Base-by-base conservation (phyloP, 2,888 invertebrate genomes). In the Heliconius hortense region DNA sequence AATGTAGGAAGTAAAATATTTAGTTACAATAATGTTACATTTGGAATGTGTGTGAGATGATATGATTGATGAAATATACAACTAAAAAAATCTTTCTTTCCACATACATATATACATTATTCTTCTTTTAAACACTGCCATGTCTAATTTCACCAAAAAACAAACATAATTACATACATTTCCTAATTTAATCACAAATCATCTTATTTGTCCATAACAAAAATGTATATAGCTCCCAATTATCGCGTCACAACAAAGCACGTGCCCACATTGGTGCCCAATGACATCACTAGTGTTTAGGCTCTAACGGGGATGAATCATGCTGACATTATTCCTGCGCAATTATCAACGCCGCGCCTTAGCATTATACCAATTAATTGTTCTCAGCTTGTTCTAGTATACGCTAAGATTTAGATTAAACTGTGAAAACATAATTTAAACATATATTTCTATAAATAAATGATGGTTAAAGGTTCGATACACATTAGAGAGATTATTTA, bases 321-420 rank as follows among this genome's bases (percentile, higher is more conserved):
- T 82, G 82, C 84, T 84, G 87, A 82, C 84, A 86, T 84, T 83
- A 86, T 84, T 83, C 84, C 84, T 84, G 83, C 80, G 86, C 88
- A 90, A 89, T 90, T 88, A 90, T 88, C 78, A 81, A 79, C 83
- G 87, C 87, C 90, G 85, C 89, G 88, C 90, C 90, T 83, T 87
- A 86, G 87, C 85, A 88, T 89, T 89, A 91, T 84, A 82, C 83
- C 90, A 90, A 91, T 92, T 92, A 91, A 92, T 90, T 88, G 91
- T 90, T 88, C 88, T 86, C 86, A 84, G 81, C 81, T 79, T 86
- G 86, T 81, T 83, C 80, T 79, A 86, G 89, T 82, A 83, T 79
- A 83, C 67, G 78, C 78, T 77, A 77, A 81, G 78, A 76, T 77
- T 77, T 82, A 85, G 84, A 87, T 80, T 81, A 78, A 80, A 78